Evolutionary conservation across 2,797 vertebrate species (phyloP), one percentile per base, ranked within the genome.

Genomic region (Chlorospingus flavigularis): DNA sequence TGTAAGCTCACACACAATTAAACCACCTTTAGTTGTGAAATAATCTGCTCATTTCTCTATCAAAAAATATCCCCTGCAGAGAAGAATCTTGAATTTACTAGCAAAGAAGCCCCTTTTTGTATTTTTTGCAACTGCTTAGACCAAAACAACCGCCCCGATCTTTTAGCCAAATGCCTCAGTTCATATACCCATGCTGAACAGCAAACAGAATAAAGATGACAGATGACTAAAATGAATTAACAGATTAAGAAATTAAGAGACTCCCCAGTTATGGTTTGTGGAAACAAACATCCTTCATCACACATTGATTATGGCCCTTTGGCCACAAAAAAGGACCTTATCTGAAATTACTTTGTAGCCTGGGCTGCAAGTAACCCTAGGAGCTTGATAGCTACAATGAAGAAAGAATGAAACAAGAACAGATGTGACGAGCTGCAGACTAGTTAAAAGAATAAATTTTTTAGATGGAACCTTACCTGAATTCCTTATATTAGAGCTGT

Each of bases 401-500:
- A 73, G 30, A 42, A 66, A 55, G 67, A 89, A 70, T 10, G 16
- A 86, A 85, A 70, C 28, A 72, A 48, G 42, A 71, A 35, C 6
- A 82, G 67, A 43, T 6, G 3, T 26, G 10, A 85, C 25, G 6
- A 35, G 66, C 35, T 31, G 28, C 33, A 86, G 47, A 9, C 26
- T 57, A 77, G 31, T 53, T 54, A 55, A 67, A 86, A 81, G 2
- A 43, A 20, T 54, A 1, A 0, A 21, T 48, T 67, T 37, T 51
- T 31, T 35, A 70, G 30, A 73, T 7, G 0, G 37, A 84, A 37
- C 3, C 2, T 97, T 98, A 99, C 99, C 99, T 98, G 98, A 98
- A 94, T 98, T 99, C 96, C 98, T 99, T 96, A 98, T 95, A 45
- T 90, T 98, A 84, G 99, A 99, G 96, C 96, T 98, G 97, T 99